phyloP scores from a whole-genome alignment of 2,797 vertebrate species.

The Pipistrellus kuhlii region DNA sequence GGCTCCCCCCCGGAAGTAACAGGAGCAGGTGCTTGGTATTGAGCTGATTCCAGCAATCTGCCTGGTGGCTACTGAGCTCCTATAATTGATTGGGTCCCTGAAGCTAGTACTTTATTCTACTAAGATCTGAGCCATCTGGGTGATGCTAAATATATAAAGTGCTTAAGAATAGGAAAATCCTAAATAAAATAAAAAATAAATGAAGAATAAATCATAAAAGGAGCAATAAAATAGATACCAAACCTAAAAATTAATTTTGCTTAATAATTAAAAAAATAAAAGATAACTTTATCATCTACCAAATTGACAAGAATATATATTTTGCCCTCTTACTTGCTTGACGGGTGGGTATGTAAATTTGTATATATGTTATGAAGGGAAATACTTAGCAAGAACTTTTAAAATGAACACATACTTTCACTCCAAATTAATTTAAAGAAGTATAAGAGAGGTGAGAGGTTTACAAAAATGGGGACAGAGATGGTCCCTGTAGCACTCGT shows the following conservation, averaged over 20 bases:
- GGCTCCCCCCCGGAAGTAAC: background rate
- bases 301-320: background rate
- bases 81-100: background rate
- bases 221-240: background rate
- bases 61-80: background rate
- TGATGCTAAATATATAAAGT: background rate
- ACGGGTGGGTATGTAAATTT: background rate
- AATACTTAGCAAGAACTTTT: background rate
- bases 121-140: background rate
- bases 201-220: background rate
- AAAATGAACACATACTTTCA: background rate
- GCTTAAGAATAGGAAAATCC: background rate
- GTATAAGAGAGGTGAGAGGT: background rate
- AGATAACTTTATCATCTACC: background rate
- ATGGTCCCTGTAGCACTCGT: background rate
- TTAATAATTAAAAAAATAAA: background rate
- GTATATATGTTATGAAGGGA: background rate
- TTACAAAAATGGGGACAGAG: background rate
- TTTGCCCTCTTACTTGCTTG: background rate
- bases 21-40: background rate
- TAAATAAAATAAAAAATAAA: background rate
- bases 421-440: slow-evolving; percentile 29
- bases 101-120: background rate
- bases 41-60: background rate
- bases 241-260: background rate